Conservation (phyloP, 2,797 vertebrate genomes). For the Sebastes matsubarae region DNA sequence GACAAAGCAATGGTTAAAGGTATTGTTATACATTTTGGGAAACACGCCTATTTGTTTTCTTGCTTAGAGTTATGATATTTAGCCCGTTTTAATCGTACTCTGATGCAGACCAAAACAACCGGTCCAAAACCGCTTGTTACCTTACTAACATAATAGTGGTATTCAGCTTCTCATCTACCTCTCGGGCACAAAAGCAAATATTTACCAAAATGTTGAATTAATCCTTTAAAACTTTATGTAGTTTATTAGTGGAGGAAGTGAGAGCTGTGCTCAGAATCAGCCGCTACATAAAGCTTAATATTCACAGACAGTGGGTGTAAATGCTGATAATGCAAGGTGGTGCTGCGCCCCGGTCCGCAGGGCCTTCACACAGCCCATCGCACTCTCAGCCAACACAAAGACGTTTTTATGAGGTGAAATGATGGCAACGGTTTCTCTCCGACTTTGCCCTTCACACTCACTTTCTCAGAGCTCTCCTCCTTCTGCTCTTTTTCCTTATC, state of each 20-base stretch:
- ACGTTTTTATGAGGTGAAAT: conserved; percentile 56
- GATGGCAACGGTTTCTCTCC: conserved; percentile 24
- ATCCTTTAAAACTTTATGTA: neutral
- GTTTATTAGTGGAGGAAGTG: conserved; percentile 11
- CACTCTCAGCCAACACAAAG: conserved; percentile 50
- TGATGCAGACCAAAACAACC: no score
- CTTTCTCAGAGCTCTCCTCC: conserved; percentile 11
- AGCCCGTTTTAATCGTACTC: no score
- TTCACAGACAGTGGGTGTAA: conserved; percentile 21
- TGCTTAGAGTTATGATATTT: neutral
- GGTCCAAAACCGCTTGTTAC: neutral
- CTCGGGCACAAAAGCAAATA: neutral
- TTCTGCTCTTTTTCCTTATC: conserved; percentile 24
- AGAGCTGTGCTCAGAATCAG: conserved; percentile 5
- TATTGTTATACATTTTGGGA: neutral
- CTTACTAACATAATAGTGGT: neutral
- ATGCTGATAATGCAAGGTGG: conserved; percentile 44
- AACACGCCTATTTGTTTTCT: neutral
- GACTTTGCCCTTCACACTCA: conserved; percentile 42
- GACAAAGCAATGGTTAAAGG: neutral
- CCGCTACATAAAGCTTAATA: conserved; percentile 45
- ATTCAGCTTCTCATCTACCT: neutral
- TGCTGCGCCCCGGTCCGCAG: conserved; percentile 1
- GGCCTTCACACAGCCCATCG: conserved; percentile 24
- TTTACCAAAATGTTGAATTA: neutral